phyloP scores from a whole-genome alignment of 2,113 vertebrate genomes.

The Lagenorhynchus albirostris region DNA sequence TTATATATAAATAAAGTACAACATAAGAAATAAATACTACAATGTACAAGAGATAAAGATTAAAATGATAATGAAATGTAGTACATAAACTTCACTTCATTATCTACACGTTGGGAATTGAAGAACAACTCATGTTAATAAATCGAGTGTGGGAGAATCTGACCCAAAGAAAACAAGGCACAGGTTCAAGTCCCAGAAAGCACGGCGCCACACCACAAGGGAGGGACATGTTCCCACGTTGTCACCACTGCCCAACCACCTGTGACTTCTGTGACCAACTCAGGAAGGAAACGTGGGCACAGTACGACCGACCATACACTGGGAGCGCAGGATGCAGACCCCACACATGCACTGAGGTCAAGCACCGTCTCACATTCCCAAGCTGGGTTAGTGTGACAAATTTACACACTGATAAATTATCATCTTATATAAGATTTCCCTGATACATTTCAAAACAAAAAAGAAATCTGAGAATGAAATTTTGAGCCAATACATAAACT shows the following conservation, averaged over 20 bases:
- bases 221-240: accelerated
- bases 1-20: not conserved
- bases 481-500: not conserved
- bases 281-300: accelerated
- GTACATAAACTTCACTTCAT: not conserved
- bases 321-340: not conserved
- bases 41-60: not conserved
- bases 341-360: too few species aligned
- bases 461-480: not conserved
- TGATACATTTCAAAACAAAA: not conserved
- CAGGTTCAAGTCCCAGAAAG: not conserved
- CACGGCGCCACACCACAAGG: accelerated
- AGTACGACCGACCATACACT: accelerated
- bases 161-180: not conserved
- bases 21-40: not conserved
- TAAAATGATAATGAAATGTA: not conserved
- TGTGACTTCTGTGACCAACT: not conserved
- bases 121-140: not conserved
- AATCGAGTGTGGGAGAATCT: not conserved
- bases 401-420: not conserved
- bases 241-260: accelerated
- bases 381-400: not conserved
- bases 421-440: not conserved
- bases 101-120: not conserved
- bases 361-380: not conserved